phyloP scores from a whole-genome alignment of 2,888 invertebrate species.

The Corythucha ciliata region DNA sequence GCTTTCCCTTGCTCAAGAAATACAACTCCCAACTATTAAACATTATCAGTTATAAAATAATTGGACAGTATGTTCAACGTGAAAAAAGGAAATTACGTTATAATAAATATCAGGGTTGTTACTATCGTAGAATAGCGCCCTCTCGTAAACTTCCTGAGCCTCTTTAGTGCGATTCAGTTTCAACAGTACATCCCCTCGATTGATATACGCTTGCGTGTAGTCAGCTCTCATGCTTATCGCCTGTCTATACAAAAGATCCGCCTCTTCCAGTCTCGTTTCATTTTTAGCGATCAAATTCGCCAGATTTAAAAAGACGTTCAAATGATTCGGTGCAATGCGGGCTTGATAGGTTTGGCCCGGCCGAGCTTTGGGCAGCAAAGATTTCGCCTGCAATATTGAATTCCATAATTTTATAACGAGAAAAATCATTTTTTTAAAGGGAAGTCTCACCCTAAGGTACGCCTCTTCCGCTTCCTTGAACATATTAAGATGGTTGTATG shows the following conservation, averaged over 20 bases:
- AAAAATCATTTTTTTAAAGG: not conserved
- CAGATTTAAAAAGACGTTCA: slow-evolving; percentile 90
- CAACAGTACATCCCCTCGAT: slow-evolving; percentile 90
- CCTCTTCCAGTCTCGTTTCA: slow-evolving; percentile 82
- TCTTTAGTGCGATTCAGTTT: slow-evolving; percentile 89
- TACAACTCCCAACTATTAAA: slow-evolving; percentile 83
- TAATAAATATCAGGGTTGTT: slow-evolving; percentile 92
- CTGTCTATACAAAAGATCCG: slow-evolving; percentile 85
- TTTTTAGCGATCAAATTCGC: slow-evolving; percentile 92
- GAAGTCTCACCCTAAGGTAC: slow-evolving; percentile 57
- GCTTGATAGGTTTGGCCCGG: slow-evolving; percentile 93
- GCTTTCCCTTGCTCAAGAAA: slow-evolving; percentile 86
- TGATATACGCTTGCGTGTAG: slow-evolving; percentile 93
- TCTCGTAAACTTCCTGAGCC: slow-evolving; percentile 88
- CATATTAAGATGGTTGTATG: slow-evolving; percentile 82
- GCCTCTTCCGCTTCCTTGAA: slow-evolving; percentile 86
- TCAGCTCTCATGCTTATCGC: slow-evolving; percentile 96
- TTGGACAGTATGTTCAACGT: slow-evolving; percentile 6
- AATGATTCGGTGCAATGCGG: slow-evolving; percentile 87
- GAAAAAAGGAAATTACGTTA: slow-evolving; percentile 63
- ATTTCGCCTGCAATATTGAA: slow-evolving; percentile 57
- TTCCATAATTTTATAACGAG: not conserved
- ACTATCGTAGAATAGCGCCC: slow-evolving; percentile 84
- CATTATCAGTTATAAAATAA: slow-evolving; percentile 20
- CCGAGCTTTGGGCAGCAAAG: slow-evolving; percentile 78